These are phyloP conservation scores for Heteronetta atricapilla DNA, from an alignment of 2,113 vertebrate species.

Conservation along the genomic window DNA sequence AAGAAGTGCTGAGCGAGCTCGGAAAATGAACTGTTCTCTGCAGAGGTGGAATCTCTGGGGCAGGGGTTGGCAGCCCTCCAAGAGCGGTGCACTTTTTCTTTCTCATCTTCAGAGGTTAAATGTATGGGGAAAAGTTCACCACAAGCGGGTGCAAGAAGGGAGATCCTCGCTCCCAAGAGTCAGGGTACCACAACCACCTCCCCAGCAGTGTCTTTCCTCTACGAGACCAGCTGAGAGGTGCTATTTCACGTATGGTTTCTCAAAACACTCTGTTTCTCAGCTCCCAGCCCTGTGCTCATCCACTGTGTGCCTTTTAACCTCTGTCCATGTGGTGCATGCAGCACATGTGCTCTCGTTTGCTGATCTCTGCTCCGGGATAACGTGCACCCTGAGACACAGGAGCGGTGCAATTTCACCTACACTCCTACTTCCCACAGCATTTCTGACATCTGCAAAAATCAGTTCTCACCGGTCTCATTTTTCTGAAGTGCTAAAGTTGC, in stretches of 20 bases:
- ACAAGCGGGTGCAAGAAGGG: neutral
- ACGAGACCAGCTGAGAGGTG: neutral
- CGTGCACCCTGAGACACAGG: neutral
- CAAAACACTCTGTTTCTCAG: neutral
- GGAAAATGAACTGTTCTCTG: neutral
- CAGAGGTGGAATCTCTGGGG: neutral
- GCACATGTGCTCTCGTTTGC: neutral
- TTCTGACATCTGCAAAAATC: neutral
- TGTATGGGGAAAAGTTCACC: rapidly evolving
- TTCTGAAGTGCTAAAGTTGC: neutral
- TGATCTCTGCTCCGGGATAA: neutral
- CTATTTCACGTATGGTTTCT: neutral
- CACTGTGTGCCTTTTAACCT: neutral
- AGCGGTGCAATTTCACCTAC: neutral
- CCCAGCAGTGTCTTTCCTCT: neutral
- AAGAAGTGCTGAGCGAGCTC: neutral
- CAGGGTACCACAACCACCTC: neutral
- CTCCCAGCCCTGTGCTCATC: neutral
- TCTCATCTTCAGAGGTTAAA: neutral
- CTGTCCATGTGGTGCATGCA: neutral
- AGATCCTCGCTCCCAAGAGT: neutral
- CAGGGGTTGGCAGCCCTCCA: neutral
- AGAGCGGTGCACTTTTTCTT: neutral
- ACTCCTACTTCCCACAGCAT: neutral
- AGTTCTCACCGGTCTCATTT: neutral